Percentiles rank a stretch among this genome's conserved stretches.
These are phyloP conservation scores for Poicephalus gulielmi DNA, from an alignment of 2,113 vertebrate genomes.

Conservation along the genomic window DNA sequence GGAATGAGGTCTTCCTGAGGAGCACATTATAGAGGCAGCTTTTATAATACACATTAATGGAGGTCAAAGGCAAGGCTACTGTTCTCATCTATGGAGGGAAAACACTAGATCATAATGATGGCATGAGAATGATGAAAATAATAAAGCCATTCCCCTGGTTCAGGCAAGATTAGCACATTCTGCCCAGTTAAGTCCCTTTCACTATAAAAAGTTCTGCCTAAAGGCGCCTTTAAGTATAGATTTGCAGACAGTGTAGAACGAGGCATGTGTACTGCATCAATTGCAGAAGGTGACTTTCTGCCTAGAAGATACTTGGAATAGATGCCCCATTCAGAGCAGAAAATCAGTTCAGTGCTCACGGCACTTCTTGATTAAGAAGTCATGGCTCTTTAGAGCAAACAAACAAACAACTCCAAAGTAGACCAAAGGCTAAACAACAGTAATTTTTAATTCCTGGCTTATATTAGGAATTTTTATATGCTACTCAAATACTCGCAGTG, in stretches of 20 bases:
- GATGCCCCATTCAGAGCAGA: background rate
- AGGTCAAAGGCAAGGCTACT: conserved; percentile 38
- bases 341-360: background rate
- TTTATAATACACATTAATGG: background rate
- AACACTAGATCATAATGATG: conserved; percentile 4
- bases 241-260: background rate
- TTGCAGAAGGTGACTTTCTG: background rate
- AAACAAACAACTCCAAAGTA: background rate
- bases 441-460: background rate
- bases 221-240: background rate
- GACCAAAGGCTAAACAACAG: background rate
- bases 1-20: conserved; percentile 10
- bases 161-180: conserved; percentile 17
- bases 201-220: background rate
- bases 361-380: background rate
- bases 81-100: conserved; percentile 13
- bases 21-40: background rate
- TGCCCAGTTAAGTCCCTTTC: conserved; percentile 12
- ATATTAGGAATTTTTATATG: background rate
- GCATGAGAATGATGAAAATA: background rate
- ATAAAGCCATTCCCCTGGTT: background rate
- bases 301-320: background rate
- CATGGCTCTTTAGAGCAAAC: background rate
- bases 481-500: background rate
- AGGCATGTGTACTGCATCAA: background rate